Conservation (phyloP, 2,797 vertebrate genomes). For the Helarctos malayanus region DNA sequence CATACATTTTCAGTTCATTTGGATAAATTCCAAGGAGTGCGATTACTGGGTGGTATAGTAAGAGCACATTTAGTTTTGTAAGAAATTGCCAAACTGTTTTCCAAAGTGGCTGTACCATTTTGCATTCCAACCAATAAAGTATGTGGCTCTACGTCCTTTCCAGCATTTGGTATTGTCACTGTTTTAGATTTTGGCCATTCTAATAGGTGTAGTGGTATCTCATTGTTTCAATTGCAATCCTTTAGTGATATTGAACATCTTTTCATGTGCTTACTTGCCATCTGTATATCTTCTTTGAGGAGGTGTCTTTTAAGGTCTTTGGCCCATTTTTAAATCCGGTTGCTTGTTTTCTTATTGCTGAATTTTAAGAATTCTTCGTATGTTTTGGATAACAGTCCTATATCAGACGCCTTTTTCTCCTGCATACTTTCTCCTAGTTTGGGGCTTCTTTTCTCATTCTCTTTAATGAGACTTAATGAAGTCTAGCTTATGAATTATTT, state of each 20-base stretch:
- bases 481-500: neutral
- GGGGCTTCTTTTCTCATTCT: neutral
- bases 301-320: neutral
- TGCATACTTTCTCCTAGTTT: neutral
- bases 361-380: neutral
- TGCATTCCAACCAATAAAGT: neutral
- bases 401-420: neutral
- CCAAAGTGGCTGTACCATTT: neutral
- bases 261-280: neutral
- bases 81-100: neutral
- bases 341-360: neutral
- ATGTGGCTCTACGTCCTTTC: neutral
- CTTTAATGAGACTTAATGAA: neutral
- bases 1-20: neutral
- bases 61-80: neutral
- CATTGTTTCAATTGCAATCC: neutral
- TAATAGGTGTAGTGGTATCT: neutral
- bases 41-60: neutral
- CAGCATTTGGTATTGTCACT: neutral
- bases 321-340: neutral
- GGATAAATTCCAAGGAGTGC: neutral
- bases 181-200: neutral
- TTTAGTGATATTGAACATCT: neutral
- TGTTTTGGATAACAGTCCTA: neutral
- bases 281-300: neutral